Evolutionary conservation across 2,113 vertebrate species (phyloP), one percentile per base, ranked within the genome.

Genomic region (Drymodes brunneopygia): DNA sequence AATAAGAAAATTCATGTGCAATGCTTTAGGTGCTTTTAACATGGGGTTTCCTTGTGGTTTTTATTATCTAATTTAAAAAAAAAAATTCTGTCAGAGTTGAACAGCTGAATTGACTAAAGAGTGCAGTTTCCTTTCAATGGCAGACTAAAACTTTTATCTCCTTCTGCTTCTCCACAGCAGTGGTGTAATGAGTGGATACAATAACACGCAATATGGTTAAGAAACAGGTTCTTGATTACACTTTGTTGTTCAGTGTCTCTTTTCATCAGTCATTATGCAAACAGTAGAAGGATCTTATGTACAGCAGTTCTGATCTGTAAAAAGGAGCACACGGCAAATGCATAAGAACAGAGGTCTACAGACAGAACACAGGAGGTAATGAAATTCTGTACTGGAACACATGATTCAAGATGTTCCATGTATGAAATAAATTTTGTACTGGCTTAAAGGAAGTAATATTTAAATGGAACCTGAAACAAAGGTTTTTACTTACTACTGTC

Each of bases 11-110:
- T 74, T 62, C 8, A 42, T 38, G 7, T 70, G 11, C 12, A 61
- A 25, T 44, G 15, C 12, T 15, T 40, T 28, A 80, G 24, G 10
- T 88, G 16, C 2, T 65, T 69, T 86, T 33, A 57, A 12, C 1
- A 7, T 15, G 2, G 1, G 3, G 7, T 50, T 65, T 69, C 9
- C 8, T 80, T 35, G 11, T 3, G 2, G 1, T 2, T 31, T 33
- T n/a, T 21, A 11, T 48, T 40, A 7, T 47, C 5, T 9, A 24
- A 31, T 36, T 24, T 4, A 14, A 35, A 0, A 4, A 33, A 80
- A 38, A 38, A 38, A 38, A 38, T 10, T 79, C 15, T 78, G 2
- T 12, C 10, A 40, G 16, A 56, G 10, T 6, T 69, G 5, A 35
- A 20, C 2, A 15, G 5, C 48, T 73, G 13, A 50, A 58, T 14